phyloP scores from a whole-genome alignment of 2,113 vertebrate species.

The Falcunculus frontatus region DNA sequence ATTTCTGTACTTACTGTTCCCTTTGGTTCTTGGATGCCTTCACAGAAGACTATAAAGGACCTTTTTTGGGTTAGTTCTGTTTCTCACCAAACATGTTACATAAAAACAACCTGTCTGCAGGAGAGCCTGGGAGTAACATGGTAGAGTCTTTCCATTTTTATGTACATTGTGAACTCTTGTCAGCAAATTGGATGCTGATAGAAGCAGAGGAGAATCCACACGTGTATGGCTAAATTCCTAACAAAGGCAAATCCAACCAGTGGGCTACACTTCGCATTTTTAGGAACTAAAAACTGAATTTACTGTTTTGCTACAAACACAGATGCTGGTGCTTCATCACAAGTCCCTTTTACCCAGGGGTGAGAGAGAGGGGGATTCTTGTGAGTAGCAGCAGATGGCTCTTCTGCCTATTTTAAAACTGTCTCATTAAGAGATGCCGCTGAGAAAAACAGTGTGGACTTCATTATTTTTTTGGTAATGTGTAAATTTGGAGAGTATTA shows the following conservation, averaged over 20 bases:
- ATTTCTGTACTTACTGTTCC: neutral
- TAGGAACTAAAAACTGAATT: neutral
- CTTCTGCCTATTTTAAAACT: neutral
- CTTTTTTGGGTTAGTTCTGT: neutral
- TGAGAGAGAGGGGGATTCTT: neutral
- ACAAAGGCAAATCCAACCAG: neutral
- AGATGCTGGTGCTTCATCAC: neutral
- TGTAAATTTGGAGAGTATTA: neutral
- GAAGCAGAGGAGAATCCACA: neutral
- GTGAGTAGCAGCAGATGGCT: constrained; percentile 12
- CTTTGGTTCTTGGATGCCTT: neutral
- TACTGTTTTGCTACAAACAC: neutral
- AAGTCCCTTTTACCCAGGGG: neutral
- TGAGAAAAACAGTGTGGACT: neutral
- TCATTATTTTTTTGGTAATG: neutral
- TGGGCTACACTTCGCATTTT: neutral
- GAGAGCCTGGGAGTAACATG: neutral
- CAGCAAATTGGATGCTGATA: neutral
- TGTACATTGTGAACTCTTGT: neutral
- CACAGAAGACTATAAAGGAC: neutral
- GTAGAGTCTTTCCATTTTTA: neutral
- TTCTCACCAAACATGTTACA: neutral
- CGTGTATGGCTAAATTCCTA: neutral
- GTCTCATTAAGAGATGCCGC: neutral
- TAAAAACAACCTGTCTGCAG: neutral